A percentile compares a stretch with the other conserved stretches of the same genome.
phyloP scores from a whole-genome alignment of 1,140 invertebrate genomes.

The Fopius arisanus region DNA sequence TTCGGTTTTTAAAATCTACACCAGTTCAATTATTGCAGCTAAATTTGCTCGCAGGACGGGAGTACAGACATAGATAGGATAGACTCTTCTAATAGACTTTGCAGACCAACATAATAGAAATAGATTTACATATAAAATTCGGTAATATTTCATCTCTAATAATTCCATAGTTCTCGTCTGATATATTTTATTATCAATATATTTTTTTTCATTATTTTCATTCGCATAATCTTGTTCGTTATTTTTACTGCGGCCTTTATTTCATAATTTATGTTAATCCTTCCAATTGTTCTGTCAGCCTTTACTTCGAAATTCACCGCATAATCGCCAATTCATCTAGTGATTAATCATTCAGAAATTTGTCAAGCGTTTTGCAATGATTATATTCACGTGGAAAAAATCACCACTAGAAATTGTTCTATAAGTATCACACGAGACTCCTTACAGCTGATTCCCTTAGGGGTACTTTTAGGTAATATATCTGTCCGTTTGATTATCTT shows the following conservation, averaged over 20 bases:
- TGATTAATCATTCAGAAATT: not conserved
- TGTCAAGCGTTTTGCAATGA: not conserved
- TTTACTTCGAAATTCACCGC: not conserved
- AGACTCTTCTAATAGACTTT: constrained; percentile 15
- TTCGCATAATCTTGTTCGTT: not conserved
- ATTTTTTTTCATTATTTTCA: not conserved
- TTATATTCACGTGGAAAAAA: not conserved
- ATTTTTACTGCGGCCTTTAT: not conserved
- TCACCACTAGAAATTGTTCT: not conserved
- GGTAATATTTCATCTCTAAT: constrained; percentile 10
- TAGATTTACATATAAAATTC: constrained; percentile 15
- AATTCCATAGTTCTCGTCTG: constrained; percentile 4
- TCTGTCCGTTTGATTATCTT: not conserved
- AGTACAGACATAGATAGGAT: constrained; percentile 9
- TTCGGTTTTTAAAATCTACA: not conserved
- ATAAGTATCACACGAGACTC: not conserved
- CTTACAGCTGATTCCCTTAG: not conserved
- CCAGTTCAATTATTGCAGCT: not conserved
- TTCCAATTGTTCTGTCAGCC: not conserved
- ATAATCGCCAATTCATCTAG: not conserved
- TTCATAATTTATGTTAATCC: not conserved
- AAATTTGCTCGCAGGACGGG: constrained; percentile 5
- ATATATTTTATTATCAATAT: constrained; percentile 4
- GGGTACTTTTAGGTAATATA: not conserved
- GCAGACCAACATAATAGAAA: constrained; percentile 9